phyloP scores from a whole-genome alignment of 2,113 vertebrate genomes.

The Hippocampus comes region DNA sequence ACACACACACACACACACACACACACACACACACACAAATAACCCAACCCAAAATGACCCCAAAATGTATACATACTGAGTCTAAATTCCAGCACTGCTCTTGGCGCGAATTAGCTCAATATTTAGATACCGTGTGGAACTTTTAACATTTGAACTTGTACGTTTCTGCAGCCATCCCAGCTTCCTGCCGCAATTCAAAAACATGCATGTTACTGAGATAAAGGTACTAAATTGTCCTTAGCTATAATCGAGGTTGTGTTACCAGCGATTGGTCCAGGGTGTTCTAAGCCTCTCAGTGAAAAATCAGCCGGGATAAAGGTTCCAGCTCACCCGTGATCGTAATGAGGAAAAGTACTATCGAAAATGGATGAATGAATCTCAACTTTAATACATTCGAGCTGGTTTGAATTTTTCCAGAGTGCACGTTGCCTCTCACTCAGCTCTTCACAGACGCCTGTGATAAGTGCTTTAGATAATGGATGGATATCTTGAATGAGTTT shows the following conservation, averaged over 20 bases:
- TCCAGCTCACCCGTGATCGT: neutral
- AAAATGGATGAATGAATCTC: neutral
- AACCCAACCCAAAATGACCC: conserved; percentile 13
- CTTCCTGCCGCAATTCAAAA: neutral
- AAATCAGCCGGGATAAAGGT: neutral
- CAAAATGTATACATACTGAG: conserved; percentile 16
- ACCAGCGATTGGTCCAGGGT: too few relatives aligned
- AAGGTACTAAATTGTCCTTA: neutral
- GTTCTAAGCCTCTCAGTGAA: neutral
- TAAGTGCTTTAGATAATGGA: conserved; percentile 9
- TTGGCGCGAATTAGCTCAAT: neutral
- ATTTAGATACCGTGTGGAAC: neutral
- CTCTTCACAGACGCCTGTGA: neutral
- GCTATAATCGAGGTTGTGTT: neutral
- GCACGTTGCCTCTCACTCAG: neutral
- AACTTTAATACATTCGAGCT: neutral
- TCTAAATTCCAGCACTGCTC: conserved; percentile 20
- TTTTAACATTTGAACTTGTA: neutral
- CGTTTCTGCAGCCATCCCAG: neutral
- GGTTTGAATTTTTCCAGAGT: neutral
- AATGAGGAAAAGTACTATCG: neutral
- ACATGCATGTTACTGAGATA: neutral
- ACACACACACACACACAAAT: too few relatives aligned
- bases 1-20: conserved; percentile 19
- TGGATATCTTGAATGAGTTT: conserved; percentile 9